Percentiles rank a stretch among this genome's conserved stretches.
These are phyloP conservation scores for Matsumurasca onukii DNA, from an alignment of 1,140 invertebrate species.

Conservation along the genomic window DNA sequence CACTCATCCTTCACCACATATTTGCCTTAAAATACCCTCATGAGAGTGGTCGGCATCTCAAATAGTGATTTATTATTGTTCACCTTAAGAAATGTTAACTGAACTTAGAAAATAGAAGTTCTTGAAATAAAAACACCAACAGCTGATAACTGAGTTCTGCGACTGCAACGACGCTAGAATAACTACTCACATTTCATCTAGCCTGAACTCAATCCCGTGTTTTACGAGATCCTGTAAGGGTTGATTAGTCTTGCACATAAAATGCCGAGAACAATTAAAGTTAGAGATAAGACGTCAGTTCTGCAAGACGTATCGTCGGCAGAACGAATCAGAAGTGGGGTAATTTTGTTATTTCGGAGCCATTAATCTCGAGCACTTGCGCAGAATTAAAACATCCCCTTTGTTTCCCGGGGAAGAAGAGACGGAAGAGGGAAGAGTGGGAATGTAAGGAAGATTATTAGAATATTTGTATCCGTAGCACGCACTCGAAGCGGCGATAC, in stretches of 20 bases:
- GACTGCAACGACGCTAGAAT: no score
- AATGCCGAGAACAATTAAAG: slow-evolving; percentile 18
- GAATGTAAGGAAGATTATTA: background rate
- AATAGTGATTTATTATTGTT: no score
- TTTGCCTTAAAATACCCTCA: no score
- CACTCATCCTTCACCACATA: no score
- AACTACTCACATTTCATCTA: no score
- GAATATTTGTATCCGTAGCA: slow-evolving; percentile 12
- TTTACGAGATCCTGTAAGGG: no score
- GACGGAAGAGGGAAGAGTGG: slow-evolving; percentile 3
- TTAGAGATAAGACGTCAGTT: slow-evolving; percentile 8
- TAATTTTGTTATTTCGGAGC: slow-evolving; percentile 24
- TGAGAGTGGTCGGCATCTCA: no score
- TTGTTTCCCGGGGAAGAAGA: slow-evolving; percentile 10
- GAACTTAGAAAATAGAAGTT: no score
- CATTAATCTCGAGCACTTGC: slow-evolving; percentile 22
- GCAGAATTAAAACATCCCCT: slow-evolving; percentile 23
- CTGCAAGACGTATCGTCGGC: slow-evolving; percentile 7
- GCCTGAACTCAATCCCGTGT: no score
- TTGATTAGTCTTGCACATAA: background rate
- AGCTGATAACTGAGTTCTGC: no score
- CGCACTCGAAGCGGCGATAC: background rate
- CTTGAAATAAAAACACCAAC: no score
- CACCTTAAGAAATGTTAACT: no score
- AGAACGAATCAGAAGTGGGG: slow-evolving; percentile 16